A percentile compares a stretch with the other conserved stretches of the same genome.
Conservation (phyloP, 2,113 vertebrate genomes). For the Rhagologus leucostigma region DNA sequence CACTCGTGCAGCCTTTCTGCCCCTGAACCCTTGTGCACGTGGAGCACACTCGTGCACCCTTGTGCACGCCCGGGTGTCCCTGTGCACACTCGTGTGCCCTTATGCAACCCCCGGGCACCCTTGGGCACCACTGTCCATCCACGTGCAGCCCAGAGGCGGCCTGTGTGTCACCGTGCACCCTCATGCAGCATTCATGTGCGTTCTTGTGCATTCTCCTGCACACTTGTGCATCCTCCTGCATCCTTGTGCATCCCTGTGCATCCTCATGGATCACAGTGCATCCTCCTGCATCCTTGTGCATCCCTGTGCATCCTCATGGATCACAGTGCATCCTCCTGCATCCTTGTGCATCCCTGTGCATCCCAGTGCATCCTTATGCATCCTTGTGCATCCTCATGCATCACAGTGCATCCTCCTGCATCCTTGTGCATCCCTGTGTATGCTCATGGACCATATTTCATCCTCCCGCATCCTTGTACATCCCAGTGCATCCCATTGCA, state of each 20-base stretch:
- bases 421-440: not conserved
- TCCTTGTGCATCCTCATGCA: not conserved
- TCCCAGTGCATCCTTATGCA: rapidly evolving
- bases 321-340: no score
- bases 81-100: not conserved
- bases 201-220: not conserved
- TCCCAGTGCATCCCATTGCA: not conserved
- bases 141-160: not conserved
- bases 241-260: rapidly evolving
- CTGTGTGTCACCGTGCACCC: not conserved
- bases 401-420: no score
- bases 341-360: rapidly evolving
- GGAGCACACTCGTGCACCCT: not conserved
- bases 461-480: rapidly evolving
- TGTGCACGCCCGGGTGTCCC: not conserved
- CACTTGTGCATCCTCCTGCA: rapidly evolving
- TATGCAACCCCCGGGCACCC: not conserved
- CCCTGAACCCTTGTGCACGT: not conserved
- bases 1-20: not conserved
- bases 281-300: not conserved
- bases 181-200: not conserved
- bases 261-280: not conserved
- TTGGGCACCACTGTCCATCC: not conserved
- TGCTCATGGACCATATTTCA: no score
- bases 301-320: no score